phyloP scores from a whole-genome alignment of 2,113 vertebrate species.

The Jacana jacana region DNA sequence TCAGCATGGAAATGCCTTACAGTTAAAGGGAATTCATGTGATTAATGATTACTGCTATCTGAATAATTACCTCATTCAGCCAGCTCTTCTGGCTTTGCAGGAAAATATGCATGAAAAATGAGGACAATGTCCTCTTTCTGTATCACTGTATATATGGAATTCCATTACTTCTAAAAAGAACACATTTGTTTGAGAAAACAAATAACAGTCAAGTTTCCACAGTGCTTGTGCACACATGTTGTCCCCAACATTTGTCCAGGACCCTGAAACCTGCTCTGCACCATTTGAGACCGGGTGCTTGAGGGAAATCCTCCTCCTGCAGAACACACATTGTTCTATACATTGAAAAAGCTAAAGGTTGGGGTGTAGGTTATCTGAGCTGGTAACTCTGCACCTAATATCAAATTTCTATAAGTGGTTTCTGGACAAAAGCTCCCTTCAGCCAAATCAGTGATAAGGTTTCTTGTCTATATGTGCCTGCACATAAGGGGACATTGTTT shows the following conservation, averaged over 20 bases:
- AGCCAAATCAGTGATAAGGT: neutral
- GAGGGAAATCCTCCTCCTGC: neutral
- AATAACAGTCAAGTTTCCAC: neutral
- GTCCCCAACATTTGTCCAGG: neutral
- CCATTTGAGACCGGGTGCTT: neutral
- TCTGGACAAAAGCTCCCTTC: constrained; percentile 28
- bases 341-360: constrained; percentile 14
- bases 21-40: neutral
- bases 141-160: neutral
- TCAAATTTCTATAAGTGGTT: neutral
- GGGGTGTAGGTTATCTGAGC: constrained; percentile 8
- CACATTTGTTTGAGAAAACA: neutral
- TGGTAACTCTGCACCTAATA: neutral
- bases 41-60: constrained; percentile 1
- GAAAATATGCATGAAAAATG: neutral
- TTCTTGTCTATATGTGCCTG: neutral
- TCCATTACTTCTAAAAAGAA: neutral
- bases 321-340: neutral
- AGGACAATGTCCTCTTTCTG: neutral
- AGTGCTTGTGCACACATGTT: neutral
- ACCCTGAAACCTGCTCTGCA: neutral
- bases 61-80: neutral
- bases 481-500: neutral
- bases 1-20: neutral
- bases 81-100: neutral